Evolutionary conservation across 2,797 vertebrate species (phyloP), one percentile per base, ranked within the genome.

Genomic region (Arvicola amphibius): DNA sequence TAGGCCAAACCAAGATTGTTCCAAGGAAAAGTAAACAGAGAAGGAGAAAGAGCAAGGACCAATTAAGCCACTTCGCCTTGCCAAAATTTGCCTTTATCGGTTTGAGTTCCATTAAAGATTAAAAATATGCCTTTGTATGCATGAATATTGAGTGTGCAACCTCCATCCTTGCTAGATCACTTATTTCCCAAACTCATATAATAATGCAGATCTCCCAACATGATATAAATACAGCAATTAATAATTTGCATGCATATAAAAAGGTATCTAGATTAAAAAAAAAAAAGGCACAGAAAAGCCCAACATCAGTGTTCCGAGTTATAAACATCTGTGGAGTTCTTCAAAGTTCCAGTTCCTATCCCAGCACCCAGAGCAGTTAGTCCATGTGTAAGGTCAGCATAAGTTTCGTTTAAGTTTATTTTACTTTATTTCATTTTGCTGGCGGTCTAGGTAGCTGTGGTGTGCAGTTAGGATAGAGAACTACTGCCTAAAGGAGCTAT

Each of bases 181-280:
- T 25, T 89, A 85, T 9, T 93, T 14, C 27, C 46, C 69, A 80
- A 93, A 65, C 9, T 80, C 88, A 63, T 9, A 40, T n/a, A 32
- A 76, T 48, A 46, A 48, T 88, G 69, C 37, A 56, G 76, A 76
- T 65, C 14, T n/a, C 10, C n/a, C 51, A 71, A 90, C 71, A 27
- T 81, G 12, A 67, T 83, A 11, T 65, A 89, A 92, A 40, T 67
- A 12, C 10, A 80, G 11, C 53, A 87, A 77, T 88, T 67, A 84
- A 88, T 76, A 40, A 86, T 61, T 65, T 93, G 32, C 78, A 19
- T 73, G 73, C 48, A 69, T 65, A 90, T 73, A n/a, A 93, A 96
- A 96, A 90, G 34, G 4, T 12, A 89, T 40, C 25, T 61, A 29
- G 6, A 88, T 65, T 19, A 3, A 37, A 37, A 67, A 40, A 73